Base-by-base conservation (phyloP, 2,888 invertebrate genomes). In the Ormyrus pomaceus region DNA sequence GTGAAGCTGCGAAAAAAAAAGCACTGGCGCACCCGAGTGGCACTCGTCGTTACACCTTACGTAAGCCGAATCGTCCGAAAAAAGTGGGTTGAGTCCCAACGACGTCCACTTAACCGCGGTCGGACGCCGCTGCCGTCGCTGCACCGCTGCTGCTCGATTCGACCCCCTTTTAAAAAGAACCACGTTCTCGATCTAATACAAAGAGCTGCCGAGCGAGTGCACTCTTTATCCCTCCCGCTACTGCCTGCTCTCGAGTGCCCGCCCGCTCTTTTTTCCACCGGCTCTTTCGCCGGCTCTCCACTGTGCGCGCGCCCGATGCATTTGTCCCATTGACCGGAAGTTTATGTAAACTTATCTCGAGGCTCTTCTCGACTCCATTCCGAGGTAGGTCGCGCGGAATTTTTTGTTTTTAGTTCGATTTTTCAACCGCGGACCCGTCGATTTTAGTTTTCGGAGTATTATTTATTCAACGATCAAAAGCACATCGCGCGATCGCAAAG, bases 41-140 rank as follows among this genome's bases (percentile, higher is more conserved):
- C 66, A 71, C 59, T 73, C 59, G 69, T 64, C 62, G 74, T 73
- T 72, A 81, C 75, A 71, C 78, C 78, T 81, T 81, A 75, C 75
- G 81, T 81, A 81, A 81, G 81, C 78, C 78, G 56, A 75, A 81
- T 78, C 81, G 78, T 48, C 66, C 65, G 51, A 75, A 77, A 74
- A 77, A 81, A 81, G 74, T 78, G 77, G 77, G 81, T 78, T 78
- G 75, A 81, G 75, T 34, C 34, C 74, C 77, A 78, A 78, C 81
- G 78, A 78, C 75, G 78, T 71, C 65, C 81, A 81, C 81, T 81
- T 78, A 78, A 75, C 61, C 70, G 74, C 71, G 61, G 75, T 59
- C 48, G 73, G 58, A 7, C 68, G 77, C 72, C 6, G n/a, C 10
- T 65, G 61, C 55, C 34, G 64, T 55, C 11, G 64, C 50, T 50